Conservation (phyloP, 1,140 invertebrate species). For the Artemia franciscana region DNA sequence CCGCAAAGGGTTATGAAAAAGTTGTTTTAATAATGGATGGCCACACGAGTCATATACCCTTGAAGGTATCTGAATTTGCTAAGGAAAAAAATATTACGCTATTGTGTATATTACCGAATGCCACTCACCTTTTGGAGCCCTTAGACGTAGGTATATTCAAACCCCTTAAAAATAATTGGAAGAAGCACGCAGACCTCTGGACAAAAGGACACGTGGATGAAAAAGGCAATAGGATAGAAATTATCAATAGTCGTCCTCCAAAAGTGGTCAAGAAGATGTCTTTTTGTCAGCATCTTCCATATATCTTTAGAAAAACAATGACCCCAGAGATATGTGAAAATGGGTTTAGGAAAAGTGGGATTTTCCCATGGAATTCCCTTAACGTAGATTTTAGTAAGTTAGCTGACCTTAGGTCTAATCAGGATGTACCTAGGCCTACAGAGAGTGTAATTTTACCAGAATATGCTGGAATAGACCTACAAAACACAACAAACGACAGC, state of each 20-base stretch:
- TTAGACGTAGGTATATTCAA: slow-evolving; percentile 20
- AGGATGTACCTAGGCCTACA: too few relatives aligned
- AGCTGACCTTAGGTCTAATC: too few relatives aligned
- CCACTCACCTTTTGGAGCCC: slow-evolving; percentile 22
- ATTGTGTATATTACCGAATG: slow-evolving; percentile 20
- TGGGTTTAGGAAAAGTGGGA: not conserved
- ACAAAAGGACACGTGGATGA: not conserved
- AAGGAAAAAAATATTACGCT: slow-evolving; percentile 19
- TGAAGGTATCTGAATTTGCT: slow-evolving; percentile 19
- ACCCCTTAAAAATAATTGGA: slow-evolving; percentile 19
- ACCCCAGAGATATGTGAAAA: not conserved
- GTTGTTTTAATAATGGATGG: not conserved
- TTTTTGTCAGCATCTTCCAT: not conserved
- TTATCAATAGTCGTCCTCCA: not conserved
- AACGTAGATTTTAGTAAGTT: not conserved
- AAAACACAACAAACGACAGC: too few relatives aligned
- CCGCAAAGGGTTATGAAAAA: not conserved
- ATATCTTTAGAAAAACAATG: not conserved
- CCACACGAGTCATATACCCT: slow-evolving; percentile 14
- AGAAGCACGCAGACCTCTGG: slow-evolving; percentile 8
- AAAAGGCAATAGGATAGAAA: not conserved
- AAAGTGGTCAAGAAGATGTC: not conserved
- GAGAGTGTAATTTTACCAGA: too few relatives aligned
- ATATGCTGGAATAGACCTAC: too few relatives aligned
- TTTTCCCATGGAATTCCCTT: not conserved